A percentile compares a stretch with the other conserved stretches of the same genome.
Conservation (phyloP, 2,888 invertebrate genomes). For the Cylindroiulus punctatus region DNA sequence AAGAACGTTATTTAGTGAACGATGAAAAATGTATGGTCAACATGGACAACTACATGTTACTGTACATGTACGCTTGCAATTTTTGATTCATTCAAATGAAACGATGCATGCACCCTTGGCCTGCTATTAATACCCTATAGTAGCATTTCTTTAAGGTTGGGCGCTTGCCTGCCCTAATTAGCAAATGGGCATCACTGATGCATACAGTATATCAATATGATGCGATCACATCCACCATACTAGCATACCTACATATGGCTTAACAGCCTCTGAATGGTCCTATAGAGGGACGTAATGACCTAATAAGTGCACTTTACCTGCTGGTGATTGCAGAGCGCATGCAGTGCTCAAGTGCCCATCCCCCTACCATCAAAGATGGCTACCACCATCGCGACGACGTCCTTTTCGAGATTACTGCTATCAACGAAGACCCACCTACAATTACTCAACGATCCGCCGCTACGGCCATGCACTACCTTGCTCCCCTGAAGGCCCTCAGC, state of each 20-base stretch:
- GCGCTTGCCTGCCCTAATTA: background rate
- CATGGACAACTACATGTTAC: too few species aligned
- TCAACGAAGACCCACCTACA: slow-evolving; percentile 33
- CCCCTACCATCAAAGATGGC: slow-evolving; percentile 37
- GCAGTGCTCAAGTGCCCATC: slow-evolving; percentile 21
- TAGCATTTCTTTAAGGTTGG: too few species aligned
- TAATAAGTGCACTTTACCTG: slow-evolving; percentile 42
- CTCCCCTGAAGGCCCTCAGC: background rate
- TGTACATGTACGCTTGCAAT: too few species aligned
- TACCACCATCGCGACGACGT: slow-evolving; percentile 38
- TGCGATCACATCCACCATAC: background rate
- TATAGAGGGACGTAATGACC: slow-evolving; percentile 10
- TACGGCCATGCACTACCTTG: background rate
- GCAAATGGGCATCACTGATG: background rate
- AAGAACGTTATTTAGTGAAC: too few species aligned
- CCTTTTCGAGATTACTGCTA: slow-evolving; percentile 28
- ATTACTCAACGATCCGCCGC: slow-evolving; percentile 11
- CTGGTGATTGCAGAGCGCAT: slow-evolving; percentile 29
- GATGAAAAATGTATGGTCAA: too few species aligned
- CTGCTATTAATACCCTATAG: too few species aligned
- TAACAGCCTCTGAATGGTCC: slow-evolving; percentile 34
- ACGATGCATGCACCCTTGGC: too few species aligned
- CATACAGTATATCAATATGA: background rate
- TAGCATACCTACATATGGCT: slow-evolving; percentile 25
- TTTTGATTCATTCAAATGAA: too few species aligned